phyloP scores from a whole-genome alignment of 2,888 invertebrate genomes.

The Hermaeophaga mercurialis region DNA sequence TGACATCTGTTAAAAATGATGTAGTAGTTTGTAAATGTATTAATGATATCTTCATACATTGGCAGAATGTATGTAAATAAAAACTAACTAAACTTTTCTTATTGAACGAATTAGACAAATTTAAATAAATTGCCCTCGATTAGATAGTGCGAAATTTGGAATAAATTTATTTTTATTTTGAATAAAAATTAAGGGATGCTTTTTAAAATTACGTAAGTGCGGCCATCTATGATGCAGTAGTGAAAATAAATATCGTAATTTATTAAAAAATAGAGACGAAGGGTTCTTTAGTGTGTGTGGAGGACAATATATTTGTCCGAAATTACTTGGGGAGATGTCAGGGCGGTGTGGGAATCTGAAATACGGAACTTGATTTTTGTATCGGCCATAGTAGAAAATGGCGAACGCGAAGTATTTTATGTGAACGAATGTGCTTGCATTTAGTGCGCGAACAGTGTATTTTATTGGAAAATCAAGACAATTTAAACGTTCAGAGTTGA shows the following conservation, averaged over 20 bases:
- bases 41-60: too few species aligned
- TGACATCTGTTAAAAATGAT: too few species aligned
- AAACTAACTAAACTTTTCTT: too few species aligned
- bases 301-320: neutral
- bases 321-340: constrained; percentile 37
- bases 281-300: neutral
- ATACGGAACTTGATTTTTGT: constrained; percentile 46
- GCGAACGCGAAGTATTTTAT: constrained; percentile 66
- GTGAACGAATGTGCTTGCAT: constrained; percentile 63
- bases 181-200: too few species aligned
- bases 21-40: too few species aligned
- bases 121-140: too few species aligned
- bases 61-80: too few species aligned
- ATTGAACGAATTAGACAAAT: too few species aligned
- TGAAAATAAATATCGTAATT: neutral
- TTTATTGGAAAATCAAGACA: constrained; percentile 49
- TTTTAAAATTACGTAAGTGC: neutral
- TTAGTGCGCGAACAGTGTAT: constrained; percentile 53
- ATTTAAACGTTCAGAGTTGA: constrained; percentile 61
- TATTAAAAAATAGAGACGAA: neutral
- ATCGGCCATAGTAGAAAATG: constrained; percentile 79
- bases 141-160: too few species aligned
- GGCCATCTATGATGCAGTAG: neutral
- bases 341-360: constrained; percentile 41
- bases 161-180: too few species aligned